These are phyloP conservation scores for Magallana angulata DNA, from an alignment of 1,140 invertebrate genomes.

Conservation along the genomic window DNA sequence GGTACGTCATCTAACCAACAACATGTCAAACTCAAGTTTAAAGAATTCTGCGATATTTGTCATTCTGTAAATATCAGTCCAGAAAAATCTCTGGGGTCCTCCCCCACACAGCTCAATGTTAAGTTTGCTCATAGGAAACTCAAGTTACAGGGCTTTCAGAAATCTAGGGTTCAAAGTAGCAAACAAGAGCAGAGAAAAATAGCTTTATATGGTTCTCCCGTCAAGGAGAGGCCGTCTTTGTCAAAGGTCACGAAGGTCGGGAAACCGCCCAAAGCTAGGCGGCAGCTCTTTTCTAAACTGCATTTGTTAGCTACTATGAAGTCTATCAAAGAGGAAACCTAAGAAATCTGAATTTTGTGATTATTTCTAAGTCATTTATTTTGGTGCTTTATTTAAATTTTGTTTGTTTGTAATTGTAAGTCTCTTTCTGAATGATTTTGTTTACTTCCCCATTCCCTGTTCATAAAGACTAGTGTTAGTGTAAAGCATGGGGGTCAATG, in stretches of 20 bases:
- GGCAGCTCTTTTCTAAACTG: background rate
- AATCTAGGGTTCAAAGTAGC: background rate
- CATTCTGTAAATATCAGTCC: background rate
- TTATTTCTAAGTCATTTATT: background rate
- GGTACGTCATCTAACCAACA: conserved; percentile 41
- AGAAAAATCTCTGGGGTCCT: background rate
- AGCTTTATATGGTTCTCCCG: conserved; percentile 25
- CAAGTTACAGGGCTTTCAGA: conserved; percentile 3
- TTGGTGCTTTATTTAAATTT: conserved; percentile 1
- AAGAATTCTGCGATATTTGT: conserved; percentile 28
- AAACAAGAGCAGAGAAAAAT: background rate
- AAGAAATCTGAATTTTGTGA: conserved; percentile 3
- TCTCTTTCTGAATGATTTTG: background rate
- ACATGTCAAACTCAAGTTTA: conserved; percentile 32
- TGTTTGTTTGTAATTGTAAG: background rate
- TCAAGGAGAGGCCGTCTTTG: background rate
- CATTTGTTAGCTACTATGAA: conserved; percentile 11
- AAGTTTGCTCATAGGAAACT: conserved; percentile 22
- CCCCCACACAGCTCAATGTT: background rate
- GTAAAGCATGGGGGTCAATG: background rate
- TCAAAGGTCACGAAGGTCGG: background rate
- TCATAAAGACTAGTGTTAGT: background rate
- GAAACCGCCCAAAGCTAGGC: conserved; percentile 10
- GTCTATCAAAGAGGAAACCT: conserved; percentile 26
- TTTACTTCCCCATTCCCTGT: background rate